Evolutionary conservation across 2,888 invertebrate genomes (phyloP).

Genomic region (Eumerus sabulonum): DNA sequence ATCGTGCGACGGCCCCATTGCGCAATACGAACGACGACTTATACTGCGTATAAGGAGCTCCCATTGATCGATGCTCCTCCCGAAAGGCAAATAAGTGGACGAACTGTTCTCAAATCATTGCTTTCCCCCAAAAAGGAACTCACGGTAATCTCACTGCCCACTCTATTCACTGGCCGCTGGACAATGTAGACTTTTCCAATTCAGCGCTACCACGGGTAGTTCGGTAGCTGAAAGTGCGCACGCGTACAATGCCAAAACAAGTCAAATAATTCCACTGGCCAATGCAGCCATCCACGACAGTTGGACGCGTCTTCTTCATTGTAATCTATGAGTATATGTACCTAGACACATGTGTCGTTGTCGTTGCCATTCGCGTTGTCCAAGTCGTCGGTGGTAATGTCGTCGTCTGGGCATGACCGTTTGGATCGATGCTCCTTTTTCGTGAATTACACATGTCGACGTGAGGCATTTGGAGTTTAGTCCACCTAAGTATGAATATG

Average conservation of each 20-base stretch:
- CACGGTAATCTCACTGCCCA: slow-evolving; percentile 25
- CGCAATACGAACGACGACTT: slow-evolving; percentile 60
- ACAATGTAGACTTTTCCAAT: slow-evolving; percentile 21
- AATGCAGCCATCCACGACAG: slow-evolving; percentile 26
- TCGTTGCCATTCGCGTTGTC: slow-evolving; percentile 10
- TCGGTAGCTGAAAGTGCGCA: slow-evolving; percentile 52
- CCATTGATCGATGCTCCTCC: slow-evolving; percentile 68
- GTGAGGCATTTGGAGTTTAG: slow-evolving; percentile 66
- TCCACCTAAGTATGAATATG: slow-evolving; percentile 57
- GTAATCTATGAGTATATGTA: too few species aligned
- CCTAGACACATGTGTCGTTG: background rate
- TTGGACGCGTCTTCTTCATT: too few species aligned
- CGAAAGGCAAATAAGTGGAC: slow-evolving; percentile 68
- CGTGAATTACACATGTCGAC: slow-evolving; percentile 68
- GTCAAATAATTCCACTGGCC: slow-evolving; percentile 64
- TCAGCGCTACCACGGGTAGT: slow-evolving; percentile 21
- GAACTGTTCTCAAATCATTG: slow-evolving; percentile 64
- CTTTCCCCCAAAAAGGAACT: slow-evolving; percentile 63
- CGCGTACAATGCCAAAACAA: slow-evolving; percentile 50
- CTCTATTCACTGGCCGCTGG: too few species aligned
- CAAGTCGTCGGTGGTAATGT: background rate
- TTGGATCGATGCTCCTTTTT: slow-evolving; percentile 66
- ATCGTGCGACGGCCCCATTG: slow-evolving; percentile 55
- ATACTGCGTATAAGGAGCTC: slow-evolving; percentile 60
- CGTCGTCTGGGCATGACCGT: slow-evolving; percentile 43